These are phyloP conservation scores for Zapornia atra DNA, from an alignment of 2,113 vertebrate genomes.

Conservation along the genomic window DNA sequence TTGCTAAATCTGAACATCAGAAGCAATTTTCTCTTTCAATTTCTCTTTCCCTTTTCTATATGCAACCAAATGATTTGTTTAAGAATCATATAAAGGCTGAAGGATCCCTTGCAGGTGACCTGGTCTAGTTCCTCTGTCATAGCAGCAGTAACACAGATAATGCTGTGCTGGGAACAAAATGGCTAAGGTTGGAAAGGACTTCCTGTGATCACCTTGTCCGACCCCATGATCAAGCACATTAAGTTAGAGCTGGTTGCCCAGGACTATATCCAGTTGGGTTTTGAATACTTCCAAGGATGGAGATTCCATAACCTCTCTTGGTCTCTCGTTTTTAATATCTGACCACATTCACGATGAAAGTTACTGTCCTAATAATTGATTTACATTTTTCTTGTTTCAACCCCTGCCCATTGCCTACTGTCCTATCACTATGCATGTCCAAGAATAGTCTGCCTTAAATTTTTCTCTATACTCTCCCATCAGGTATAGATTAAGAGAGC, in stretches of 20 bases:
- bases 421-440: background rate
- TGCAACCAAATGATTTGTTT: background rate
- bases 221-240: background rate
- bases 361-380: background rate
- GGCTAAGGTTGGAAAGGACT: background rate
- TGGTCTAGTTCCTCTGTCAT: background rate
- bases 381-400: background rate
- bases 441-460: background rate
- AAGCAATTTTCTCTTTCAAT: background rate
- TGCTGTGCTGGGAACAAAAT: background rate
- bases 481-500: background rate
- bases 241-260: background rate
- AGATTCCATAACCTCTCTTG: background rate
- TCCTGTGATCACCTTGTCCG: background rate
- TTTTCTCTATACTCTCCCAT: background rate
- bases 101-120: background rate
- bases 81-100: background rate
- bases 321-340: background rate
- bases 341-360: background rate
- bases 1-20: background rate
- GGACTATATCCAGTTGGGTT: background rate
- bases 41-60: background rate
- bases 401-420: background rate
- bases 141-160: background rate
- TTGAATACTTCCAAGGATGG: background rate